A percentile compares a stretch with the other conserved stretches of the same genome.
These are phyloP conservation scores for Rhynchotus rufescens DNA, from an alignment of 2,797 vertebrate genomes.

Conservation along the genomic window DNA sequence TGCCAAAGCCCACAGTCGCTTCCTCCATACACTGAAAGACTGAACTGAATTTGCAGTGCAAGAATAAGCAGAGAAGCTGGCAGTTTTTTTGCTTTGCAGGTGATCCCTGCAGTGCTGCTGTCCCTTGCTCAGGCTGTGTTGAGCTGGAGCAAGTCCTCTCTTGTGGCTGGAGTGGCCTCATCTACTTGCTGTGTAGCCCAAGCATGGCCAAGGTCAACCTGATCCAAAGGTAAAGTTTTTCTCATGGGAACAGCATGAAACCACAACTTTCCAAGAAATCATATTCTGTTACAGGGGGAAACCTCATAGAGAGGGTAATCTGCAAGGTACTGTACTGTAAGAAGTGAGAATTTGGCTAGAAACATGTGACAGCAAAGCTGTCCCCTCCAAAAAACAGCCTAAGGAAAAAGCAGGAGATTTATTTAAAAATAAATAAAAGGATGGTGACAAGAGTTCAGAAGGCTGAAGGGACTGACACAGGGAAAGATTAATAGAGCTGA, in stretches of 20 bases:
- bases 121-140: not conserved
- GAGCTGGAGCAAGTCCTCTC: not conserved
- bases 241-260: not conserved
- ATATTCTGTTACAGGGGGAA: not conserved
- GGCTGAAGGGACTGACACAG: not conserved
- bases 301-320: not conserved
- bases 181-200: accelerated
- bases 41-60: not conserved
- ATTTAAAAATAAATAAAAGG: not conserved
- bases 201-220: not conserved
- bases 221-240: accelerated
- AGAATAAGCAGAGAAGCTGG: not conserved
- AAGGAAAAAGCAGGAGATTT: not conserved
- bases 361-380: not conserved
- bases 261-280: not conserved
- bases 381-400: not conserved
- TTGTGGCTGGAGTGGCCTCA: accelerated
- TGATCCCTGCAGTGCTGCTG: not conserved
- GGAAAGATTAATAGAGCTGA: not conserved
- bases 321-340: not conserved
- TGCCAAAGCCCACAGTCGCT: not conserved
- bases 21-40: not conserved
- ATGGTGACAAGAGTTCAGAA: not conserved
- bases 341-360: not conserved
- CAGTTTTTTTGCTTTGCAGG: not conserved